These are phyloP conservation scores for Heliothis peltigera DNA, from an alignment of 2,888 invertebrate species.

Conservation along the genomic window DNA sequence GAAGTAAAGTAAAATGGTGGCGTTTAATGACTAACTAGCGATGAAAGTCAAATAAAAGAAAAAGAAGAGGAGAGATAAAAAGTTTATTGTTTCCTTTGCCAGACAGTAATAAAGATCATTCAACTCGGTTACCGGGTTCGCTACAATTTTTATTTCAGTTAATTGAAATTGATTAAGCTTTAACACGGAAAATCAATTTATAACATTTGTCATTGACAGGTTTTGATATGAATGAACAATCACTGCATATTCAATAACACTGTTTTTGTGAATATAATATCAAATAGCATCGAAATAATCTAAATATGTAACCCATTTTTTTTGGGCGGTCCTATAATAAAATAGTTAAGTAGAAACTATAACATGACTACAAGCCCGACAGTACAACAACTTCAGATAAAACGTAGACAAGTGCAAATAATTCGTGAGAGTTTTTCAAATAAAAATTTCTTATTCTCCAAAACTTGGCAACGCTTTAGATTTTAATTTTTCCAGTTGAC, in stretches of 20 bases:
- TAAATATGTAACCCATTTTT: too few relatives aligned
- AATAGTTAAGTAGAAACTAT: background rate
- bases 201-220: conserved; percentile 7
- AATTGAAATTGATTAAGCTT: conserved; percentile 48
- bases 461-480: conserved; percentile 43
- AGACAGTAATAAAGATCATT: conserved; percentile 38
- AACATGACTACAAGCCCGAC: background rate
- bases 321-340: background rate
- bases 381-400: conserved; percentile 7
- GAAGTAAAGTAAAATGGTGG: conserved; percentile 18
- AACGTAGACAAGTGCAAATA: conserved; percentile 13
- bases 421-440: conserved; percentile 20
- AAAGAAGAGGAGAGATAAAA: conserved; percentile 38
- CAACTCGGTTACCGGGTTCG: conserved; percentile 18
- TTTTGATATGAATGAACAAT: conserved; percentile 14
- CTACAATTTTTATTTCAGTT: conserved; percentile 39
- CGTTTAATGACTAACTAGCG: conserved; percentile 38
- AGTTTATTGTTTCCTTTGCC: conserved; percentile 37
- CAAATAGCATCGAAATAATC: too few relatives aligned
- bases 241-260: conserved; percentile 22
- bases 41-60: conserved; percentile 39
- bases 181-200: conserved; percentile 25
- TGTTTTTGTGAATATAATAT: too few relatives aligned
- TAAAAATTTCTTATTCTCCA: conserved; percentile 12
- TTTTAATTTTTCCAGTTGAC: conserved; percentile 41